phyloP scores from a whole-genome alignment of 2,797 vertebrate species.

The Pteropus rufus region DNA sequence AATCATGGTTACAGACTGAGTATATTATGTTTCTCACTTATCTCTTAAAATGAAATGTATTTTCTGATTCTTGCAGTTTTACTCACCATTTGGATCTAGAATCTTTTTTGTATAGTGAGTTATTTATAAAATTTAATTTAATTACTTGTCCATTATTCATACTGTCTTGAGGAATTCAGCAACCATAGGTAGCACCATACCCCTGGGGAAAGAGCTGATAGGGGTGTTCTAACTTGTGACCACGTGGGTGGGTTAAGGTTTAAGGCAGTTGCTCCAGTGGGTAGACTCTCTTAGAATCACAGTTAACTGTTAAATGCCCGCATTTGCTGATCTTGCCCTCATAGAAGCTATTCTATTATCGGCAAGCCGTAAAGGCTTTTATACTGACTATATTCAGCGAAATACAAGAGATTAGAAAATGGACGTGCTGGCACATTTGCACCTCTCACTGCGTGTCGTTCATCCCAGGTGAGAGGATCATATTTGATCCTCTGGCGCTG shows the following conservation, averaged over 20 bases:
- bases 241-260: not conserved
- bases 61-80: not conserved
- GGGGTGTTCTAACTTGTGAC: not conserved
- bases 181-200: not conserved
- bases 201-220: not conserved
- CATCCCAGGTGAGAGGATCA: too few relatives aligned
- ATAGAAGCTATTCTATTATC: not conserved
- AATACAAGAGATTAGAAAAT: not conserved
- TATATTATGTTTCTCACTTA: not conserved
- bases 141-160: not conserved
- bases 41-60: not conserved
- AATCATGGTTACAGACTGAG: not conserved
- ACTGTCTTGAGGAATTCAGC: not conserved
- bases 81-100: not conserved
- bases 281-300: not conserved
- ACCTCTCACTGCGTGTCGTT: too few relatives aligned
- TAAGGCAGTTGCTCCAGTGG: not conserved
- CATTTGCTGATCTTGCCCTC: not conserved
- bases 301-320: not conserved
- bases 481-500: not conserved
- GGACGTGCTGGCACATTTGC: too few relatives aligned
- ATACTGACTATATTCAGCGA: not conserved
- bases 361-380: not conserved
- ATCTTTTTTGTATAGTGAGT: not conserved
- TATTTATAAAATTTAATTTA: not conserved